phyloP scores from a whole-genome alignment of 2,797 vertebrate species.

The Helostoma temminkii region DNA sequence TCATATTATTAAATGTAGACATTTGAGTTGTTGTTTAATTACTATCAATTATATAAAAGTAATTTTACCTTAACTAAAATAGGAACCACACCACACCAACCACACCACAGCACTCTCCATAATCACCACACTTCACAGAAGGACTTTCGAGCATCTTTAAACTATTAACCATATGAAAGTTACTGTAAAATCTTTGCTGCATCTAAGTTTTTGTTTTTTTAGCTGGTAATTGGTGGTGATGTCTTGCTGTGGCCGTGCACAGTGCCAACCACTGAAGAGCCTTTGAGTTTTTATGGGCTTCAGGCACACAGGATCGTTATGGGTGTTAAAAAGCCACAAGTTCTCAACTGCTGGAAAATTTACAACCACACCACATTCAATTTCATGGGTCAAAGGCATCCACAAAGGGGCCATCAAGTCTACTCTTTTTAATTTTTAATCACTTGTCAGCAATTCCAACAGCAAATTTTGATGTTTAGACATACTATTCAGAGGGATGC shows the following conservation, averaged over 20 bases:
- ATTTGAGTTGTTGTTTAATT: too few species aligned
- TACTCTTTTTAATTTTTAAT: conserved; percentile 57
- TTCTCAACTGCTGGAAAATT: conserved; percentile 63
- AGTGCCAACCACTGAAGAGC: conserved; percentile 47
- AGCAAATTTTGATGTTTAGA: conserved; percentile 32
- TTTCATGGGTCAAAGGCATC: conserved; percentile 72
- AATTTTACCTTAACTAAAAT: too few species aligned
- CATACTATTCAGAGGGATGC: background rate
- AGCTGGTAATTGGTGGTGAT: conserved; percentile 64
- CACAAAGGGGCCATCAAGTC: conserved; percentile 58
- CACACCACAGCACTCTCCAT: conserved; percentile 11
- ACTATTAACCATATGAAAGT: conserved; percentile 53
- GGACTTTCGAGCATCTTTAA: conserved; percentile 45
- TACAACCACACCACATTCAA: conserved; percentile 69
- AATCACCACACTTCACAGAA: conserved; percentile 40
- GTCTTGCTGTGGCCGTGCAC: conserved; percentile 59
- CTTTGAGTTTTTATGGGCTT: conserved; percentile 60
- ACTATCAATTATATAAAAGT: too few species aligned
- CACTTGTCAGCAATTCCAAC: conserved; percentile 58
- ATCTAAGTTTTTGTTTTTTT: conserved; percentile 50
- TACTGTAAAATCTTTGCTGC: conserved; percentile 52
- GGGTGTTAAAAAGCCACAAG: conserved; percentile 69
- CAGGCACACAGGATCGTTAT: conserved; percentile 67
- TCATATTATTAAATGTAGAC: too few species aligned
- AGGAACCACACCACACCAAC: conserved; percentile 15